Base-by-base conservation (phyloP, 2,888 invertebrate genomes). In the Andrena chrysosceles region DNA sequence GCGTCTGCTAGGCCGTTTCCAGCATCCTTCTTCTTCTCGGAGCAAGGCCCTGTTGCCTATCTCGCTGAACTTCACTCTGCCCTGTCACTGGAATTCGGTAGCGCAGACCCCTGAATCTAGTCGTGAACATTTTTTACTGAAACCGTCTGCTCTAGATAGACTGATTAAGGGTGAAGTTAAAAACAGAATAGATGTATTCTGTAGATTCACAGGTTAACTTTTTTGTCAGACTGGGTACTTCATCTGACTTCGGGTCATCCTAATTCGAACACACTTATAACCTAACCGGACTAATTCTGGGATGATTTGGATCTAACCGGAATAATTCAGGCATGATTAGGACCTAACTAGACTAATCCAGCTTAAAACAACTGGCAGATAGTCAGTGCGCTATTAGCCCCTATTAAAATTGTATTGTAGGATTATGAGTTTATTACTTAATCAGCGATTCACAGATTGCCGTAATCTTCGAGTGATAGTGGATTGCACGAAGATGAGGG, bases 1-100 rank as follows among this genome's bases (percentile, higher is more conserved):
- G 88, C 87, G 89, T 92, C 92, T 90, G 89, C 89, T 89, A 90
- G 89, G 85, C 84, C 72, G 71, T 66, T 70, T 63, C 67, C 76
- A 82, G 79, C 80, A 74, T 78, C 68, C 35, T 69, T 66, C 54
- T 64, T 59, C 77, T 59, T 69, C 72, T 33, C 20, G 26, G 20
- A 59, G 29, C 56, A 26, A 56, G 74, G 31, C 67, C 52, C 48
- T 56, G 59, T 71, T 68, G 54, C 62, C 62, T 42, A 23, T 64
- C 64, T 16, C 48, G 33, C 48, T 29, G 42, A 54, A 71, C 77
- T 66, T 84, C 76, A 77, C 75, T 81, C 81, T 84, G 84, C 73
- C 77, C 67, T 86, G 85, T 86, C 86, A 86, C 77, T 71, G 73
- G 85, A 86, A 86, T 86, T 86, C 85, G 84, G 85, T 86, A 86